Evolutionary conservation across 2,888 invertebrate genomes (phyloP), one percentile per base, ranked within the genome.

Genomic region (Andrena praecox): DNA sequence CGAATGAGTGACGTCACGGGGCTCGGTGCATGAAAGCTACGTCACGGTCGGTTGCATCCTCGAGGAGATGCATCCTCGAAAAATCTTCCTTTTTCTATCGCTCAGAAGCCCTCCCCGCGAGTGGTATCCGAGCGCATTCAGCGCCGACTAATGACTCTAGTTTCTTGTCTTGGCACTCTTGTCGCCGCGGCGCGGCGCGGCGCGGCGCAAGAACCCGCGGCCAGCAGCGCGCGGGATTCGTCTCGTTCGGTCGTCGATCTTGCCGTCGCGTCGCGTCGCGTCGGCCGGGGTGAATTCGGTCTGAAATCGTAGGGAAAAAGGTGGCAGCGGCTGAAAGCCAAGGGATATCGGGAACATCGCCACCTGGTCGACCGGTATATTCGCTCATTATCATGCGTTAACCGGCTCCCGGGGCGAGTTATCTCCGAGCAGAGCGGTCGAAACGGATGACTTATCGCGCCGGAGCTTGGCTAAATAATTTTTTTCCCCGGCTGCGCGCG

Each of bases 1-100:
- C 93, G 91, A 92, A 92, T 91, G 91, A 92, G 91, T 93, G 93
- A 94, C 93, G 93, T 93, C 93, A 93, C 85, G 77, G 85, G 78
- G 82, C 86, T 85, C 71, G 85, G 88, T 71, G 85, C 87, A 77
- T 73, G 85, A 87, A 87, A 80, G 86, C 88, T 88, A 91, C 91
- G 91, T 91, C 91, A 91, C 89, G 90, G 87, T 89, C 83, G 79
- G 89, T 78, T 82, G 87, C 87, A 68, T 84, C 87, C 76, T 72
- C 77, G 63, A 70, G 42, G 42, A 82, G 84, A 77, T 64, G 84
- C 78, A 52, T 80, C 80, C 80, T 75, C 78, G 82, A 89, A 89
- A 42, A 82, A 82, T 74, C 72, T 42, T 54, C 48, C 8, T 66
- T 71, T 71, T 73, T 68, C 42, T 12, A 24, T 24, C n/a, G 54